Conservation (phyloP, 1,140 invertebrate species). For the Drosophila subobscura region DNA sequence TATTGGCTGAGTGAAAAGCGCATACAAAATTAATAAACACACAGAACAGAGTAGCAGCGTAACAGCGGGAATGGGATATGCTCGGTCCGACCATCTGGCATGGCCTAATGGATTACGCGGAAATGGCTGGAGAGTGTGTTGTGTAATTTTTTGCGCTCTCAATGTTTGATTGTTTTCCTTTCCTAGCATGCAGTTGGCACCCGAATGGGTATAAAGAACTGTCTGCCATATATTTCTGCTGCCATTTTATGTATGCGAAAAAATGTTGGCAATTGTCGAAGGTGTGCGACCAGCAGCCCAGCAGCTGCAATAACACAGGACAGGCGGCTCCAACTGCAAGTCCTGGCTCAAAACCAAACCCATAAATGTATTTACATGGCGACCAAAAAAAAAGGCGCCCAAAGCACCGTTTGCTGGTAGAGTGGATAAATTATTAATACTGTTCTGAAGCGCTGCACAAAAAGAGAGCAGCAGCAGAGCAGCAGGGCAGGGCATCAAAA, state of each 20-base stretch:
- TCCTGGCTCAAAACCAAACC: slow-evolving; percentile 20
- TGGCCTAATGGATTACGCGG: slow-evolving; percentile 73
- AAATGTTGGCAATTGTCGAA: slow-evolving; percentile 39
- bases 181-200: slow-evolving; percentile 48
- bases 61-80: not conserved
- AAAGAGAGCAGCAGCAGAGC: not conserved
- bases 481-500: too few relatives aligned
- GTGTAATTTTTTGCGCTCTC: slow-evolving; percentile 52
- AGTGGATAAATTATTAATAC: slow-evolving; percentile 22
- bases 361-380: slow-evolving; percentile 42
- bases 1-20: slow-evolving; percentile 54
- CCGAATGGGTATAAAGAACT: slow-evolving; percentile 35
- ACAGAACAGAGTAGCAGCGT: slow-evolving; percentile 10
- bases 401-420: slow-evolving; percentile 12
- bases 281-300: slow-evolving; percentile 21
- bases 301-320: slow-evolving; percentile 44
- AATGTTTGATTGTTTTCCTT: slow-evolving; percentile 74
- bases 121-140: slow-evolving; percentile 47
- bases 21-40: slow-evolving; percentile 64
- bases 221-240: slow-evolving; percentile 33
- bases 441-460: too few relatives aligned
- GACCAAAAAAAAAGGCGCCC: slow-evolving; percentile 30
- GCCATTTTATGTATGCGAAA: slow-evolving; percentile 39
- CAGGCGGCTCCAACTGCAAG: slow-evolving; percentile 9
- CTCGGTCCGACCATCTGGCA: slow-evolving; percentile 53